Evolutionary conservation across 2,113 vertebrate species (phyloP), one percentile per base, ranked within the genome.

Genomic region (Apeltes quadracus): DNA sequence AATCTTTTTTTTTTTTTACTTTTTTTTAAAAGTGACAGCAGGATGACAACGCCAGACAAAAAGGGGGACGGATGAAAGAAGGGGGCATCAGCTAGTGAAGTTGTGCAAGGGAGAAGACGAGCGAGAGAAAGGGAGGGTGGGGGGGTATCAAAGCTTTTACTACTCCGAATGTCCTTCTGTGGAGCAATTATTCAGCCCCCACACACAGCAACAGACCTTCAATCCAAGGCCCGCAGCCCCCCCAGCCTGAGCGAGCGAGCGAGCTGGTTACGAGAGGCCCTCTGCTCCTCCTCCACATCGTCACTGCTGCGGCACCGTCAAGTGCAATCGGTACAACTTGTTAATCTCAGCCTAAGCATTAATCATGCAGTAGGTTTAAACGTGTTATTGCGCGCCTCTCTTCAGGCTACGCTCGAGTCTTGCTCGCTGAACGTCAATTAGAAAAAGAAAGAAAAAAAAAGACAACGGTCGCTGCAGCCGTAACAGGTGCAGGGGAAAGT

Each of bases 181-280:
- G 1, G 69, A 61, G 58, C 79, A 53, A 87, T 88, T 84, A 86
- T 81, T 71, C 68, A 76, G 70, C 72, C 46, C 61, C 29, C 43
- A 56, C 79, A 67, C 61, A 61, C 74, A 66, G 65, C n/a, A 76
- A 62, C 57, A 77, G 46, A 72, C 63, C 78, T 77, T 67, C 58
- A 76, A 71, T 77, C 72, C 59, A 68, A 69, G 69, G 70, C 76
- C 66, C 18, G 66, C 36, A 57, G 77, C 34, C 79, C 39, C n/a
- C 54, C 12, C 46, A 53, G 75, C 56, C 27, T 2, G 41, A 73
- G 25, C 62, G 63, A 74, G 34, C 3, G 1, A 43, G 34, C 2
- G 1, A 46, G 75, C 27, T 32, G 71, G 73, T 78, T 83, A 79
- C 58, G 64, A 84, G 87, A 75, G 71, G 29, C 39, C 56, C 76